Evolutionary conservation across 2,888 invertebrate genomes (phyloP).

Genomic region (Lasioglossum vierecki): DNA sequence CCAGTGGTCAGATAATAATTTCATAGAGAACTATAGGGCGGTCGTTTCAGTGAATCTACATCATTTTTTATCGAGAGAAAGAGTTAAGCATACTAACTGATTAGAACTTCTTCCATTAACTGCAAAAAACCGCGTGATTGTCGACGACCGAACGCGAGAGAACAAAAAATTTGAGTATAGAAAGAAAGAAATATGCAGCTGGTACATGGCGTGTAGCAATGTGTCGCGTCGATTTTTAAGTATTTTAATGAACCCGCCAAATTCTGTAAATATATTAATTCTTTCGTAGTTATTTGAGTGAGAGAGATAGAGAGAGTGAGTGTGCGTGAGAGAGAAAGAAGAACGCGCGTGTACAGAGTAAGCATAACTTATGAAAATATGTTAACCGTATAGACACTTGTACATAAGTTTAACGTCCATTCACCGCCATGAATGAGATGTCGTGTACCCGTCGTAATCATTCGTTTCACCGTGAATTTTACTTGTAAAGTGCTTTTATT

Average conservation of each 20-base stretch:
- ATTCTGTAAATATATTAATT: slow-evolving; percentile 74
- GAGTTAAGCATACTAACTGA: slow-evolving; percentile 43
- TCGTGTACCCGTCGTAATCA: background rate
- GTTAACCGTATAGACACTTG: slow-evolving; percentile 65
- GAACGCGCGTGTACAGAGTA: slow-evolving; percentile 75
- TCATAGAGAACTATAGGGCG: slow-evolving; percentile 57
- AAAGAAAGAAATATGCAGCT: slow-evolving; percentile 51
- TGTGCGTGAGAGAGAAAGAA: background rate
- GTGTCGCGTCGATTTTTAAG: slow-evolving; percentile 62
- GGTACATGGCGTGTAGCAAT: slow-evolving; percentile 35
- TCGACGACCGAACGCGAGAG: slow-evolving; percentile 47
- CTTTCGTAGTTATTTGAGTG: slow-evolving; percentile 66
- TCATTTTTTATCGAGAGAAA: slow-evolving; percentile 55
- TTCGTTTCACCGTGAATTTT: slow-evolving; percentile 49
- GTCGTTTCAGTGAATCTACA: slow-evolving; percentile 53
- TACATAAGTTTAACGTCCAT: slow-evolving; percentile 67
- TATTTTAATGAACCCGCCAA: slow-evolving; percentile 70
- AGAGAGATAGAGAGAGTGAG: background rate
- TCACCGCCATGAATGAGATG: slow-evolving; percentile 59
- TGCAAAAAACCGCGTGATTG: slow-evolving; percentile 38
- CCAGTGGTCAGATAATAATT: slow-evolving; percentile 61
- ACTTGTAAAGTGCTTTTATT: slow-evolving; percentile 42
- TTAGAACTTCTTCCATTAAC: slow-evolving; percentile 69
- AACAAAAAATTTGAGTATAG: background rate
- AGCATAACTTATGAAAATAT: slow-evolving; percentile 76